Percentiles rank a stretch among this genome's conserved stretches.
Evolutionary conservation across 2,888 invertebrate genomes (phyloP).

Genomic region (Hybos culiciformis): DNA sequence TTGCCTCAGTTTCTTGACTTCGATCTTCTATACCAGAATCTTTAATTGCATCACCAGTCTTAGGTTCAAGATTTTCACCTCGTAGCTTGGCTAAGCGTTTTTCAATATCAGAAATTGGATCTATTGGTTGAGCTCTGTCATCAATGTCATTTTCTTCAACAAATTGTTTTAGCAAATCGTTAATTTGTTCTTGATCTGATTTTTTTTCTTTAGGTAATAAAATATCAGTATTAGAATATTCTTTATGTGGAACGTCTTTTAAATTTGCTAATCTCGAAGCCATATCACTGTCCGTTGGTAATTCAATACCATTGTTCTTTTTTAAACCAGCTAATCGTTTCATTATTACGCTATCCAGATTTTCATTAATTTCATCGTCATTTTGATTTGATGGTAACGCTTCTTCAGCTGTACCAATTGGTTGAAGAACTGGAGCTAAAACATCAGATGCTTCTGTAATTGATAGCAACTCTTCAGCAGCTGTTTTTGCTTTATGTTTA

Average conservation of each 20-base stretch:
- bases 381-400: conserved; percentile 15
- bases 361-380: conserved; percentile 24
- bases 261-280: conserved; percentile 49
- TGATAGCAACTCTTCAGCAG: conserved; percentile 39
- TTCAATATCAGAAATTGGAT: conserved; percentile 41
- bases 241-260: conserved; percentile 40
- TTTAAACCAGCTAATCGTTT: conserved; percentile 55
- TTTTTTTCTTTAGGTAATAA: conserved; percentile 42
- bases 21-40: conserved; percentile 12
- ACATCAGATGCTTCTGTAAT: conserved; percentile 19
- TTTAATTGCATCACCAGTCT: background rate
- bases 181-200: conserved; percentile 55
- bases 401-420: conserved; percentile 13
- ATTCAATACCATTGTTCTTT: conserved; percentile 31
- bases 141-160: conserved; percentile 42
- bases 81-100: conserved; percentile 39
- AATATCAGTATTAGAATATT: conserved; percentile 28
- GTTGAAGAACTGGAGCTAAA: conserved; percentile 25
- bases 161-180: conserved; percentile 49
- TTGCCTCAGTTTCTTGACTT: conserved; percentile 34
- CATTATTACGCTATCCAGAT: conserved; percentile 43
- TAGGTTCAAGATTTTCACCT: conserved; percentile 16
- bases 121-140: conserved; percentile 37
- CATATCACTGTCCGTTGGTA: conserved; percentile 49
- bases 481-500: no score